These are phyloP conservation scores for Eucera pruinosa DNA, from an alignment of 2,888 invertebrate species.

Conservation along the genomic window DNA sequence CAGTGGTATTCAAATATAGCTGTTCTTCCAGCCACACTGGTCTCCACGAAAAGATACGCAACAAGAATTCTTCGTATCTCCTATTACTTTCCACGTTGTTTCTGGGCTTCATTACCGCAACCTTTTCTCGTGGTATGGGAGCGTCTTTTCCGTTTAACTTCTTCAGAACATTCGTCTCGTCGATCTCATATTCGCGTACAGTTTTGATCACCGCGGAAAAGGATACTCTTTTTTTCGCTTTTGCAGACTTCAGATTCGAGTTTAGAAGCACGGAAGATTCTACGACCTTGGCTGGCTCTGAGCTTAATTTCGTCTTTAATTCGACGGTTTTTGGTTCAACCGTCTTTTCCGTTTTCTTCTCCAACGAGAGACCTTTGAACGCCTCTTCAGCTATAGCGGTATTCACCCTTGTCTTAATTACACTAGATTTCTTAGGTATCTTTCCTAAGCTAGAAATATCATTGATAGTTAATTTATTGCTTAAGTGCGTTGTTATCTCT, in stretches of 20 bases:
- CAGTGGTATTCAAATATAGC: conserved; percentile 82
- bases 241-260: neutral
- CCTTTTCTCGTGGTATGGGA: conserved; percentile 67
- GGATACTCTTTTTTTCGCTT: conserved; percentile 67
- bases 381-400: neutral
- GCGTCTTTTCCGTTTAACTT: conserved; percentile 77
- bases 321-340: neutral
- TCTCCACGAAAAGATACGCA: conserved; percentile 88
- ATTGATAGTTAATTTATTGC: conserved; percentile 10
- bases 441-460: neutral
- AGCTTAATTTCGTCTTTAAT: neutral
- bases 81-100: conserved; percentile 71
- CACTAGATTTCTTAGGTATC: conserved; percentile 18
- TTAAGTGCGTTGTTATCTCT: neutral
- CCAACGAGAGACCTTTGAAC: neutral
- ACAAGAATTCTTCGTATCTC: conserved; percentile 84
- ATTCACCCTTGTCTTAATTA: neutral
- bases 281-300: neutral
- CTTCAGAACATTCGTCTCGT: conserved; percentile 66
- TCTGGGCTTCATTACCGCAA: conserved; percentile 65
- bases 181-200: conserved; percentile 67
- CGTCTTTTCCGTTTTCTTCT: neutral
- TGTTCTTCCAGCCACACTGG: conserved; percentile 88
- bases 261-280: conserved; percentile 16
- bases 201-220: conserved; percentile 64